A percentile compares a stretch with the other conserved stretches of the same genome.
Evolutionary conservation across 2,797 vertebrate genomes (phyloP).

Genomic region (Rhinichthys osculus): DNA sequence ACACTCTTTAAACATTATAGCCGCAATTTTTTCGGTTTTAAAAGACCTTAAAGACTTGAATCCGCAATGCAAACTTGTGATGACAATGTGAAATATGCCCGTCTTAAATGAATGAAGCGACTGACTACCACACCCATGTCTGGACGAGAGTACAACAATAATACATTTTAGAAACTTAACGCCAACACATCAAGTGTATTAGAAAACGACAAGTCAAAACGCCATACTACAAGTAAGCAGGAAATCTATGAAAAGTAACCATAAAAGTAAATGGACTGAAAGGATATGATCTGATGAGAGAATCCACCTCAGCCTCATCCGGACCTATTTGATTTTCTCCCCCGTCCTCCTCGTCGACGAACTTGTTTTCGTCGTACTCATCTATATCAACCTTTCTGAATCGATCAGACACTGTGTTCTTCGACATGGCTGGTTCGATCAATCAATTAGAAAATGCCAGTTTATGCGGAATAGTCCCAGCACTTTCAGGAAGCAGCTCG

Average conservation of each 20-base stretch:
- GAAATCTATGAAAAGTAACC: background rate
- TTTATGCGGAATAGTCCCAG: background rate
- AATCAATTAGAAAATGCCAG: background rate
- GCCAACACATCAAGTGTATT: background rate
- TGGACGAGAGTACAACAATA: background rate
- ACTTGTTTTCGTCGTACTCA: slow-evolving; percentile 98
- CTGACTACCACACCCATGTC: slow-evolving; percentile 44
- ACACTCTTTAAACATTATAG: background rate
- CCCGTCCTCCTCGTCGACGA: slow-evolving; percentile 96
- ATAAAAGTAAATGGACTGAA: background rate
- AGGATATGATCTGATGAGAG: slow-evolving; percentile 98
- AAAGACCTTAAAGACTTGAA: background rate
- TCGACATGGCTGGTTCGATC: slow-evolving; percentile 79
- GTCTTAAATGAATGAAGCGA: slow-evolving; percentile 25
- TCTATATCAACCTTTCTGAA: slow-evolving; percentile 96
- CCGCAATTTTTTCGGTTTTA: background rate
- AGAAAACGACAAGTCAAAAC: background rate
- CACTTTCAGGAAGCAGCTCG: slow-evolving; percentile 50
- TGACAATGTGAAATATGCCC: background rate
- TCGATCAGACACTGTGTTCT: slow-evolving; percentile 88
- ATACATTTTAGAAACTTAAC: background rate
- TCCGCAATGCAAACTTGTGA: background rate
- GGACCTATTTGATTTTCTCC: slow-evolving; percentile 93
- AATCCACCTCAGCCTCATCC: slow-evolving; percentile 95
- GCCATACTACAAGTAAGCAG: background rate